Base-by-base conservation (phyloP, 2,888 invertebrate species). In the Seladonia tumulorum region DNA sequence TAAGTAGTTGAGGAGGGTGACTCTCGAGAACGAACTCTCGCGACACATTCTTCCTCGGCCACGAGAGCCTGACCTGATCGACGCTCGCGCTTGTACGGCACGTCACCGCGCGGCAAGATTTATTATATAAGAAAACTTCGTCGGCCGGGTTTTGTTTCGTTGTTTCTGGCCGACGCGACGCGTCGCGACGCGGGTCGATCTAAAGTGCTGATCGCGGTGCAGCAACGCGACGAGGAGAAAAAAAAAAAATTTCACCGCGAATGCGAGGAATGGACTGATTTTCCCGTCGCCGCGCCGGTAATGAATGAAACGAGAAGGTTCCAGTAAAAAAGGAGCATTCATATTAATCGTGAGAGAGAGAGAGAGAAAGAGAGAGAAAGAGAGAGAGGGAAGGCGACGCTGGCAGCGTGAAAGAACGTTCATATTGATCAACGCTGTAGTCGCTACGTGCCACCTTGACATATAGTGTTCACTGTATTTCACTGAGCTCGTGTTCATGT, bases 1-100 rank as follows among this genome's bases (percentile, higher is more conserved):
- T 86, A 86, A 79, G 81, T 85, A 86, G 81, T 85, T 76, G 85
- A 25, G 57, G 47, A 76, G 63, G 83, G 84, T 79, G 86, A 84
- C 86, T 86, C n/a, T 79, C 72, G 42, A 73, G 68, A 83, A 80
- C 85, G 71, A 80, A 80, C 71, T 35, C 71, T 35, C 25, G 66
- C 82, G 76, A 76, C 79, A 82, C 82, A 74, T 82, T 77, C 77
- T 63, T 25, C n/a, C 53, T 25, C 45, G 71, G 7, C 2, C 49
- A n/a, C 57, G n/a, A n/a, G 57, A 1, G n/a, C 57, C 57, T 57
- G 53, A 66, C 73, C 57, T 3, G 71, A 81, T 76, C 81, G 57
- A 25, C 35, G 76, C 42, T 63, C 72, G 63, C 60, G n/a, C 57
- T 74, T 57, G 72, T 10, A 63, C 14, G 53, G 53, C 71, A 76